These are phyloP conservation scores for Theropithecus gelada DNA, from an alignment of 2,113 vertebrate genomes.

Conservation along the genomic window DNA sequence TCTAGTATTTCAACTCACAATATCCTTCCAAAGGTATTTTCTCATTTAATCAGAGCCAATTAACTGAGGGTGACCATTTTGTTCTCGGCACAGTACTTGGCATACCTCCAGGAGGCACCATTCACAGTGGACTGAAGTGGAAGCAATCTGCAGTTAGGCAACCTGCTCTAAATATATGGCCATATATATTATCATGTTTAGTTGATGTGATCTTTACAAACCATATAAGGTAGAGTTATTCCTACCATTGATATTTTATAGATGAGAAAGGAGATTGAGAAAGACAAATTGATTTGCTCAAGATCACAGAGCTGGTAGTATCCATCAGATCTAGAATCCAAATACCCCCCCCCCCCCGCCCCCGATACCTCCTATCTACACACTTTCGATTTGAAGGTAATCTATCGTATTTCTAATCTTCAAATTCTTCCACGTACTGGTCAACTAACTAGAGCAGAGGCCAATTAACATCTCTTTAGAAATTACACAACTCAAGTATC, in stretches of 20 bases:
- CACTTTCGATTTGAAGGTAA: neutral
- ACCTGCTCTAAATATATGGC: rapidly evolving
- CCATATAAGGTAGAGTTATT: neutral
- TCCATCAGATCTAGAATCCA: neutral
- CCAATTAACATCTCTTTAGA: neutral
- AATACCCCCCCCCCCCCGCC: neutral
- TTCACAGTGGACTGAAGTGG: neutral
- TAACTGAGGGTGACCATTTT: neutral
- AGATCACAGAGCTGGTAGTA: neutral
- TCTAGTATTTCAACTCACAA: neutral
- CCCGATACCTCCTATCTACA: neutral
- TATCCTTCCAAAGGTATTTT: neutral
- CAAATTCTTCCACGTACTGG: neutral
- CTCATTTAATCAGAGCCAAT: neutral
- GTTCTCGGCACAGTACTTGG: neutral
- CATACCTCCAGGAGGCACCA: neutral
- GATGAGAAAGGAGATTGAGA: neutral
- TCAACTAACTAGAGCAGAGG: neutral
- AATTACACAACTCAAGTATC: neutral
- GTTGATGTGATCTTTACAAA: neutral
- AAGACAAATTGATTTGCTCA: neutral
- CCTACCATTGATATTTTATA: neutral
- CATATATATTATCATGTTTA: neutral
- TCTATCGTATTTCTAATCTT: neutral
- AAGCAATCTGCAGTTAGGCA: neutral